Evolutionary conservation across 2,888 invertebrate species (phyloP), one percentile per base, ranked within the genome.

Genomic region (Brachypterus glaber): DNA sequence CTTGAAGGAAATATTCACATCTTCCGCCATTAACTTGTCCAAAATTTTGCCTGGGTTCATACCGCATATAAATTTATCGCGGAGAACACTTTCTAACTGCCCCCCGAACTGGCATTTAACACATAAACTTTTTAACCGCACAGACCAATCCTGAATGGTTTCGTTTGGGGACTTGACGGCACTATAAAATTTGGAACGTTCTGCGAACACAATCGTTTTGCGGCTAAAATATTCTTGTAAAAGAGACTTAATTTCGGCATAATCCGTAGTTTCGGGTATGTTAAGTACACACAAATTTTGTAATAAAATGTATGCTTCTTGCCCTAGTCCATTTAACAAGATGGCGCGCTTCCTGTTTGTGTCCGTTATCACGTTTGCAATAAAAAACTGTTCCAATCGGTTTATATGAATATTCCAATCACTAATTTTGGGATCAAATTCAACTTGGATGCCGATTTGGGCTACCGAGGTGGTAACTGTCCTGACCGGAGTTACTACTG

Each of bases 81-180:
- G n/a, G n/a, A 8, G 11, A 8, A 32, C n/a, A 32, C 11, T 13
- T 16, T 32, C 7, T 14, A 32, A 32, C 11, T 32, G 32, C 7
- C 9, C 17, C 5, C 32, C 32, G 16, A 13, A 32, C 13, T 32
- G 15, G 14, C 32, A 32, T 32, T 32, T 32, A 9, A 34, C 25
- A 16, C 34, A 5, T 18, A 34, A 34, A 34, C 34, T 34, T 3
- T 25, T 16, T 34, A 34, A 18, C 18, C 18, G 18, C 14, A 34
- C 34, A 9, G 34, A 16, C 32, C 32, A 32, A 18, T 16, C 17
- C 17, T 32, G 32, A 9, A 32, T 18, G n/a, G 2, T 32, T n/a
- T 32, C 32, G 17, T 16, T 32, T 13, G 16, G 15, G 12, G 32
- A 32, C n/a, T 32, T 32, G 17, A 16, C 3, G 14, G 32, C 32